Evolutionary conservation across 2,797 vertebrate species (phyloP), one percentile per base, ranked within the genome.

Genomic region (Pelochelys cantorii): DNA sequence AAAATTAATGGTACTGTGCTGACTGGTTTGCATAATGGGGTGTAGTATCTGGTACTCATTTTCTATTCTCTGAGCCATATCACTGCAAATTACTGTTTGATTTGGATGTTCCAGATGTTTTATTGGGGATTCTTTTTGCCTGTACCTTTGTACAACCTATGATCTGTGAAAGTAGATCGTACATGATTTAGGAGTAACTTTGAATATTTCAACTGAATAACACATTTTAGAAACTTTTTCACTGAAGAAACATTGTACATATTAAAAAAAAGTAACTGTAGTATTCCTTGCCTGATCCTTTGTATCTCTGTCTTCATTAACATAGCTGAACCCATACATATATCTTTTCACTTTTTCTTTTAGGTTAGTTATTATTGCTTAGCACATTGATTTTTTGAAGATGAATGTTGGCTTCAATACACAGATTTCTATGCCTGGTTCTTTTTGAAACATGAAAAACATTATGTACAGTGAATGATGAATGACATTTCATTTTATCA

Each of bases 281-380:
- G 78, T 92, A 56, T 80, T 95, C 94, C 77, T 89, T 89, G 68
- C 6, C 89, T 92, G 34, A 87, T 17, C 29, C 68, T 90, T 95
- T 92, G 6, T 91, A 94, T 84, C 92, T 90, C 81, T 86, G 93
- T 88, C 60, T 90, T 90, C 90, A 79, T 77, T 1, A 68, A 22
- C 59, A 0, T 68, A 90, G 65, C 81, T 89, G 59, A 94, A 53
- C 57, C 85, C 83, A 84, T 94, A 77, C 42, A 95, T 90, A 78
- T 90, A 87, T 84, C 71, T 95, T 23, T 56, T 81, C 89, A 95
- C 90, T 95, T 96, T 87, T 85, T 95, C 90, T 95, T 96, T 87
- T 85, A 94, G 55, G 85, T 96, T 96, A 95, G 81, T 90, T 90
- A 74, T 93, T 97, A 95, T 93, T 94, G 93, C 56, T 96, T 93